Evolutionary conservation across 2,113 vertebrate genomes (phyloP), one percentile per base, ranked within the genome.

Genomic region (Xyrauchen texanus): DNA sequence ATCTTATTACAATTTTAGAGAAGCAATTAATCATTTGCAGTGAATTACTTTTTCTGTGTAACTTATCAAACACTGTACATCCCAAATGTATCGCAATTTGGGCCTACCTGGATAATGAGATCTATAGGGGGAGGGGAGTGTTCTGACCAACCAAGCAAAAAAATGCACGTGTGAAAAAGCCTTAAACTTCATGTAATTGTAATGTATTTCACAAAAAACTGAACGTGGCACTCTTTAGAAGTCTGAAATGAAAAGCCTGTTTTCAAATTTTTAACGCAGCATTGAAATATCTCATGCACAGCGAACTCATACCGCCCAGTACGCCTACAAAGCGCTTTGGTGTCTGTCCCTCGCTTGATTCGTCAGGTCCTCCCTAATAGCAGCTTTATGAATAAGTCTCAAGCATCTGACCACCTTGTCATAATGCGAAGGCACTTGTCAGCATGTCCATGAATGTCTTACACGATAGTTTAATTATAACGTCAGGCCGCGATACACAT

Each of bases 381-480:
- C 82, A 87, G 78, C 91, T 89, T 91, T 92, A 93, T 88, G 78
- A 88, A 94, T 90, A 92, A 92, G 93, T 89, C 92, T 72, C 75
- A 73, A 84, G 78, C 81, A 93, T 83, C 82, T 94, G 91, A 90
- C 89, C 90, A 90, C 80, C 87, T 93, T 92, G 92, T 94, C 94
- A 94, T 91, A 90, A 85, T 34, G 81, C 71, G 91, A 93, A 93
- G 91, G 91, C 90, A 92, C 87, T 90, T 94, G 93, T 94, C 94
- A 94, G 82, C 79, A 89, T 93, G 93, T 93, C 89, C 66, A 91
- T 85, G 57, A 93, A 91, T 88, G 69, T 78, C 94, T 93, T 93
- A 91, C 92, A 92, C 90, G 93, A 92, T 91, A 91, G 93, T 92
- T 95, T 95, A 95, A 96, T 95, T 94, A 93, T 84, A 90, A 93